Base-by-base conservation (phyloP, 1,140 invertebrate genomes). In the Drosophila bipectinata region DNA sequence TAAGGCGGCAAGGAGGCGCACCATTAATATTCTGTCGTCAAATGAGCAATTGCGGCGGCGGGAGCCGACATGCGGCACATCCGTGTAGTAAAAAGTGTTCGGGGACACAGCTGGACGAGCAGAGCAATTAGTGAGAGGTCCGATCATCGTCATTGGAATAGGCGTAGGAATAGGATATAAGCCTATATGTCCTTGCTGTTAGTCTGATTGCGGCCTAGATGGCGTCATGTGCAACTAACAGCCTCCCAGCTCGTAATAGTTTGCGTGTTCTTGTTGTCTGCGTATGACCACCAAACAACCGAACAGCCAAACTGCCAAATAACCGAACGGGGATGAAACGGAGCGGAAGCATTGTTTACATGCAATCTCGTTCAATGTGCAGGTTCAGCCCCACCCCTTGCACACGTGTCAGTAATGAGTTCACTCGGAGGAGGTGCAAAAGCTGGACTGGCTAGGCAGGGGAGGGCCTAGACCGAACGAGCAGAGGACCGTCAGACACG, bases 281-380 rank as follows among this genome's bases (percentile, higher is more conserved):
- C 28, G 59, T 57, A 49, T 30, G 48, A 37, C 34, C 34, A 37
- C 9, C 34, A 37, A 37, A 37, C 34, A 37, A 4, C 12, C 34
- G 10, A 37, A 12, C 10, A 37, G 10, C 10, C 10, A 37, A 37
- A 37, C 34, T 12, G 10, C 10, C 34, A 37, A 37, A 37, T 10
- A 37, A 12, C 12, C 34, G 34, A n/a, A n/a, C 32, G 34, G 15
- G 56, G 12, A 18, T 41, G 48, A 52, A 59, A 68, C 69, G 74
- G 69, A 63, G 71, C 76, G 63, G 62, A 55, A 59, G 72, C 64
- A 45, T 76, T 80, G 77, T 79, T 79, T 71, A 79, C 77, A 71
- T 63, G 60, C 77, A 72, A 68, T 54, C 77, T 63, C 66, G 77
- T 79, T 80, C 68, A 69, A 80, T 79, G 79, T 80, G 77, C 77